phyloP scores from a whole-genome alignment of 37 sponge, comb jelly and placozoan genomes.

The Dysidea cf. avara region DNA sequence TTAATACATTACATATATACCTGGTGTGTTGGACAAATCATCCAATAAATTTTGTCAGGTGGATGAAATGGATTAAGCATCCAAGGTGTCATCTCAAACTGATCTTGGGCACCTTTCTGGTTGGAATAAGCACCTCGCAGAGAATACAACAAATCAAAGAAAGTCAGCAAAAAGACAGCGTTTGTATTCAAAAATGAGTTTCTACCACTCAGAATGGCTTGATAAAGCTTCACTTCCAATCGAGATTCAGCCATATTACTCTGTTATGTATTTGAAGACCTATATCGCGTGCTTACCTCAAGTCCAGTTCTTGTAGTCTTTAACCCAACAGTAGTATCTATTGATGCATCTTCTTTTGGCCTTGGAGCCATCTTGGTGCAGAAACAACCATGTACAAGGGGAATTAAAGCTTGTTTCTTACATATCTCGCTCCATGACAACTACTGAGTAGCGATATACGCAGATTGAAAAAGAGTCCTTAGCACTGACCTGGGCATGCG shows the following conservation, averaged over 20 bases:
- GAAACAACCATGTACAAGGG: too few relatives aligned
- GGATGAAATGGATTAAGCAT: too few relatives aligned
- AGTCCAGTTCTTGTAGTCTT: slow-evolving; percentile 14
- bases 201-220: too few relatives aligned
- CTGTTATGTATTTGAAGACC: slow-evolving; percentile 15
- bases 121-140: background rate
- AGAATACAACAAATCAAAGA: background rate
- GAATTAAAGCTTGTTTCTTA: slow-evolving; percentile 51
- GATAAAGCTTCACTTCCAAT: too few relatives aligned
- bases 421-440: slow-evolving; percentile 35
- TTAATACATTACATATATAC: too few relatives aligned
- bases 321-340: too few relatives aligned
- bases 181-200: background rate
- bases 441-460: slow-evolving; percentile 31
- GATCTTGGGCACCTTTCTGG: too few relatives aligned
- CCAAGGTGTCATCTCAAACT: too few relatives aligned
- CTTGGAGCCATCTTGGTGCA: too few relatives aligned
- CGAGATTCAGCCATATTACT: slow-evolving; percentile 26
- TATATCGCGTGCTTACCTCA: background rate
- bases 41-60: too few relatives aligned
- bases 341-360: too few relatives aligned
- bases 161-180: background rate
- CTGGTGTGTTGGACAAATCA: too few relatives aligned
- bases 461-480: slow-evolving; percentile 67
- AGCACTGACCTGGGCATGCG: slow-evolving; percentile 49